Base-by-base conservation (phyloP, 2,888 invertebrate genomes). In the Drosophila meridiana region DNA sequence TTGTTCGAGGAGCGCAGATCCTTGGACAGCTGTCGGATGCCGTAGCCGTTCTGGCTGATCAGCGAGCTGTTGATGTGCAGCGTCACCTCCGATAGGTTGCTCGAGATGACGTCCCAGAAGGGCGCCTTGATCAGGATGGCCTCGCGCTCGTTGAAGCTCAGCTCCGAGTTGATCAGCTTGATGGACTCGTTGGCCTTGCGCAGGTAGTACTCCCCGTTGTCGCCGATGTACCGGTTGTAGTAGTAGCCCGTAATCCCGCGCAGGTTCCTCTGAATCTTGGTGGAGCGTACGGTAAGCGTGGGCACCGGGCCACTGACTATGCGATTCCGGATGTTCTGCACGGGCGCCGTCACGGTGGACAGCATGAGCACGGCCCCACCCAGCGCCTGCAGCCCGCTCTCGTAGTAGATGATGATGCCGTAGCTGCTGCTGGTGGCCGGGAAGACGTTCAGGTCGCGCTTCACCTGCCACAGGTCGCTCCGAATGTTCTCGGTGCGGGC, bases 1-100 rank as follows among this genome's bases (percentile, higher is more conserved):
- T 99, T 99, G 90, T 99, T 99, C 0, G 99, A 98, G 75, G 98
- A 97, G 81, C 98, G 95, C 83, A 99, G 95, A 93, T 99, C 98
- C 89, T 98, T 95, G 50, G 98, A 98, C 86, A 97, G 96, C 85
- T 99, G 99, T 64, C 95, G 95, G 74, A 99, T 96, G 14, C 99
- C 98, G 91, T 95, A 95, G 0, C 96, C 97, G 92, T 99, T 99
- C 87, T 97, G 97, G 0, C 95, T 95, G 45, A 99, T 96, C 69
- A 96, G 94, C 59, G 96, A 96, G 80, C 96, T 95, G 85, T 98
- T 98, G 3, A 99, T 95, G 94, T 97, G 97, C 76, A 99, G 95
- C 0, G 97, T 96, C 56, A 99, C 96, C 94, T 98, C 98, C 0
- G 98, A 97, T 59, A 99, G 95, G 90, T 98, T 98, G 72, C 98